These are phyloP conservation scores for Sorex maritimensis DNA, from an alignment of 2,797 vertebrate species.

Conservation along the genomic window DNA sequence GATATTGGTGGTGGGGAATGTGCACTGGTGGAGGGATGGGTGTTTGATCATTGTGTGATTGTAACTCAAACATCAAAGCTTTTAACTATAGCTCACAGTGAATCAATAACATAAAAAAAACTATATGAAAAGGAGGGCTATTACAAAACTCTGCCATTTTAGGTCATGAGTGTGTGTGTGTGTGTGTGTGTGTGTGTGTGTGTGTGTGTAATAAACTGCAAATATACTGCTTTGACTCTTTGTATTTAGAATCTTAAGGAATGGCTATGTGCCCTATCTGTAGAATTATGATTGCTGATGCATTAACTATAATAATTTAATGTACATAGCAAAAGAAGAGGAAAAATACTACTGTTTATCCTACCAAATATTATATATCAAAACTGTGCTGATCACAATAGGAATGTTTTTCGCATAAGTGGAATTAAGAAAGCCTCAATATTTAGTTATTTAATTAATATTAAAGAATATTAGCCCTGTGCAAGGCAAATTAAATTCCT, in stretches of 20 bases:
- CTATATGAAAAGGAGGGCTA: neutral
- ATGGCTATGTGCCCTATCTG: neutral
- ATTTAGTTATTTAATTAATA: neutral
- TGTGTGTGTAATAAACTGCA: neutral
- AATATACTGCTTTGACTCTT: constrained; percentile 27
- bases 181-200: neutral
- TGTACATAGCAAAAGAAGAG: neutral
- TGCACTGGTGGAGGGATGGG: no score
- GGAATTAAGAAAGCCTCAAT: neutral
- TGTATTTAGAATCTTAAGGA: neutral
- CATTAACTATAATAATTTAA: neutral
- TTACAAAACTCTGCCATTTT: neutral
- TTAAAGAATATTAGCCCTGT: no score
- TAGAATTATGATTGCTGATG: neutral
- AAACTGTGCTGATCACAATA: neutral
- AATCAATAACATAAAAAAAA: no score
- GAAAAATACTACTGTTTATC: no score
- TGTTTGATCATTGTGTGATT: no score
- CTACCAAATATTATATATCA: neutral
- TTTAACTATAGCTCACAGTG: no score
- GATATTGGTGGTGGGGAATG: no score
- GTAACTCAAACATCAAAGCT: no score
- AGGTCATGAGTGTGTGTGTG: neutral
- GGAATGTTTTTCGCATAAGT: constrained; percentile 19
- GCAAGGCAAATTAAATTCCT: neutral